Percentiles rank a stretch among this genome's conserved stretches.
phyloP scores from a whole-genome alignment of 2,888 invertebrate genomes.

The Oxytorus armatus region DNA sequence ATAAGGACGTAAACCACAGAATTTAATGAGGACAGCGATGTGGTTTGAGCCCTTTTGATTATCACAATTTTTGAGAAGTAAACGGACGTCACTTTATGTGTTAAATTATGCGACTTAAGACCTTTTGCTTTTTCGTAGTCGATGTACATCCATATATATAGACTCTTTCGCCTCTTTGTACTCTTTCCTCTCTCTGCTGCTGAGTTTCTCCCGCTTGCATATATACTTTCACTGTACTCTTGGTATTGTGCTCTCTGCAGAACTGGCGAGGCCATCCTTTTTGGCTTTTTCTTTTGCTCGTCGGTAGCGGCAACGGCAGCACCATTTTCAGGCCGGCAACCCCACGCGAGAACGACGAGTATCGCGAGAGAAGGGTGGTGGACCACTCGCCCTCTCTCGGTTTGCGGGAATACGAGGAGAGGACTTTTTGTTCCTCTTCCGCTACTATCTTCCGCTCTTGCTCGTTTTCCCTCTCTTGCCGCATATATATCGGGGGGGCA shows the following conservation, averaged over 20 bases:
- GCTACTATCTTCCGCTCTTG: conserved; percentile 13
- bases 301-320: conserved; percentile 61
- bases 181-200: conserved; percentile 33
- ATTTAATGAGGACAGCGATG: background rate
- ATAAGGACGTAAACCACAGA: conserved; percentile 18
- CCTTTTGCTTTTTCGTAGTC: background rate
- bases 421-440: conserved; percentile 68
- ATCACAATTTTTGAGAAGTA: background rate
- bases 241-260: conserved; percentile 62
- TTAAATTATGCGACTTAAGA: background rate
- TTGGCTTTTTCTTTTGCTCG: conserved; percentile 50
- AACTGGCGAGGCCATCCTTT: conserved; percentile 56
- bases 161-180: background rate
- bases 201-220: conserved; percentile 61
- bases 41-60: conserved; percentile 7
- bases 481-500: conserved; percentile 61
- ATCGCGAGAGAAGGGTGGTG: conserved; percentile 32
- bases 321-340: conserved; percentile 68
- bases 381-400: conserved; percentile 55
- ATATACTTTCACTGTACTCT: conserved; percentile 61
- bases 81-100: background rate
- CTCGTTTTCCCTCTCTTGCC: background rate
- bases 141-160: conserved; percentile 12
- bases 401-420: conserved; percentile 70
- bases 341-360: conserved; percentile 54